phyloP scores from a whole-genome alignment of 1,140 invertebrate genomes.

The Papilio helenus region DNA sequence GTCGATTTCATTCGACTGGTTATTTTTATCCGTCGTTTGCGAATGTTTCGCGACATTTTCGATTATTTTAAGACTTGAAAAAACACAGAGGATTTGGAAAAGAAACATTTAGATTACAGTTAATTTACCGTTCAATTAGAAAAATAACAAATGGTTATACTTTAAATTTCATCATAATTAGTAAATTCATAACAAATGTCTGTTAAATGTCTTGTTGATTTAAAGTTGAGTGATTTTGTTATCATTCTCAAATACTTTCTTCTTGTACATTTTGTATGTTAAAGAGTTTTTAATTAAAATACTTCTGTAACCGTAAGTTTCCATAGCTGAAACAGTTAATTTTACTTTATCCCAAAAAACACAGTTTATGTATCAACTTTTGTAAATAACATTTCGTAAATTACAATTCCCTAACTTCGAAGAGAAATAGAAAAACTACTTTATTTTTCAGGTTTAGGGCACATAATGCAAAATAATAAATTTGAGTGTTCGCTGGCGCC shows the following conservation, averaged over 20 bases:
- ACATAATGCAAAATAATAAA: constrained; percentile 35
- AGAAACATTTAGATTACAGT: constrained; percentile 16
- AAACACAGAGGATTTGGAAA: constrained; percentile 15
- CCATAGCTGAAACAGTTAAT: not conserved
- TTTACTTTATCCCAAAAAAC: not conserved
- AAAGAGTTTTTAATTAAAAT: not conserved
- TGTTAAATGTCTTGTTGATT: constrained; percentile 2
- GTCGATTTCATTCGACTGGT: constrained; percentile 7
- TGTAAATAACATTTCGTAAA: constrained; percentile 35
- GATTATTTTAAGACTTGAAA: constrained; percentile 2
- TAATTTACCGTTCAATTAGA: constrained; percentile 10
- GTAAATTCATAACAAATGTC: not conserved
- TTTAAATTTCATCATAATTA: not conserved
- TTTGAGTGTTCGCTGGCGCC: constrained; percentile 60
- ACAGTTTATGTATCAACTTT: constrained; percentile 8
- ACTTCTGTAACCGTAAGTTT: not conserved
- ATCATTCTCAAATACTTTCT: not conserved
- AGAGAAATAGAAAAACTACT: constrained; percentile 22
- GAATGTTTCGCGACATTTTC: not conserved
- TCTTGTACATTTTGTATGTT: not conserved
- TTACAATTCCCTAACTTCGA: not conserved
- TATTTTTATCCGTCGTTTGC: not conserved
- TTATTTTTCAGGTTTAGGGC: constrained; percentile 34
- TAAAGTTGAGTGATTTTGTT: not conserved
- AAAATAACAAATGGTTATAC: not conserved